These are phyloP conservation scores for Probaryconus sp. DNA, from an alignment of 1,140 invertebrate genomes.

Conservation along the genomic window DNA sequence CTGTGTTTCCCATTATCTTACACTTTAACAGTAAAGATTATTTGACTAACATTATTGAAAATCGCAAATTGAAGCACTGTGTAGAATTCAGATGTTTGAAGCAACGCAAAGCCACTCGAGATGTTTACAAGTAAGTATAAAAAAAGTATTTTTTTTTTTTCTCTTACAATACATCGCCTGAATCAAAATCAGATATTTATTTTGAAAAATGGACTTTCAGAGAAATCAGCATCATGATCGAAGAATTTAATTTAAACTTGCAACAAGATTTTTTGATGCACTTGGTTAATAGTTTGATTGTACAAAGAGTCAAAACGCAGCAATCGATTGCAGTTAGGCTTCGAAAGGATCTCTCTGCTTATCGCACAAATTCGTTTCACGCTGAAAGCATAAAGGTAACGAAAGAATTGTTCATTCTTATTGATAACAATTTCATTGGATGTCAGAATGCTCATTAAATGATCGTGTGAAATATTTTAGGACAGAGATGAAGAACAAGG, in stretches of 20 bases:
- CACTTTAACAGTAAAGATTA: conserved; percentile 79
- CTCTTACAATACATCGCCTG: too few relatives aligned
- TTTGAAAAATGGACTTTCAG: conserved; percentile 68
- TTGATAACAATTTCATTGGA: too few relatives aligned
- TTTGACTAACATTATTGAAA: conserved; percentile 72
- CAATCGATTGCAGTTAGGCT: conserved; percentile 68
- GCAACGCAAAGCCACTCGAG: conserved; percentile 79
- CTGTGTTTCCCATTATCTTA: conserved; percentile 88
- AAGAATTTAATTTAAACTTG: conserved; percentile 86
- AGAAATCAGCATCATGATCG: conserved; percentile 84
- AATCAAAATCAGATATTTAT: conserved; percentile 5
- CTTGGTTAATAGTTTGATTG: conserved; percentile 66
- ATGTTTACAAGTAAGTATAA: conserved; percentile 81
- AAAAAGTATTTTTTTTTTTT: too few relatives aligned
- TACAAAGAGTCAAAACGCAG: conserved; percentile 66
- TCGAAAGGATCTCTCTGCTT: conserved; percentile 68
- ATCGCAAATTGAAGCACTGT: conserved; percentile 81
- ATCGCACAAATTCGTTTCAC: conserved; percentile 50
- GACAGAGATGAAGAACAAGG: conserved; percentile 58
- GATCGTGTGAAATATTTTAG: too few relatives aligned
- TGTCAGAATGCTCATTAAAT: too few relatives aligned
- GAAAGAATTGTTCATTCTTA: too few relatives aligned
- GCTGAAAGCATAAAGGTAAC: conserved; percentile 35
- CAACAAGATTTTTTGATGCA: conserved; percentile 84
- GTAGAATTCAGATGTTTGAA: conserved; percentile 84